A percentile compares a stretch with the other conserved stretches of the same genome.
Conservation (phyloP, 2,797 vertebrate genomes). For the Phaenicophaeus curvirostris region DNA sequence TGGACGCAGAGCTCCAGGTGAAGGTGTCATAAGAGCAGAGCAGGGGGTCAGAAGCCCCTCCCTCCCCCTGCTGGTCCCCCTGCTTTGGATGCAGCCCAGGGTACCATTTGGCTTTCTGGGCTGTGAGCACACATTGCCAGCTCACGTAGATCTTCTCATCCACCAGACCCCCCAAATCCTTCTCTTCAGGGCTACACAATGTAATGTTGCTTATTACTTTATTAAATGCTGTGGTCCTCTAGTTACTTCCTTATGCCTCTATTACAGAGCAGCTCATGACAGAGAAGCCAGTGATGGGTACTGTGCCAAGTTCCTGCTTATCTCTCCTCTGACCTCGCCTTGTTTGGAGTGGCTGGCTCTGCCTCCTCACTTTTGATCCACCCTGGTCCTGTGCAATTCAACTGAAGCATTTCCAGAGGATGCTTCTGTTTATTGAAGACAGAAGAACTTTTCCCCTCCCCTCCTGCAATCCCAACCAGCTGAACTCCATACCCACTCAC, state of each 20-base stretch:
- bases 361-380: background rate
- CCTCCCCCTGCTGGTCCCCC: too few species aligned
- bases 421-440: background rate
- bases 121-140: too few species aligned
- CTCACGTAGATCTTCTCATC: too few species aligned
- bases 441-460: background rate
- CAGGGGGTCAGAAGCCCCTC: too few species aligned
- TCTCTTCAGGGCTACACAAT: too few species aligned
- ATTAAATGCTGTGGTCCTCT: background rate
- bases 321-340: rapidly evolving
- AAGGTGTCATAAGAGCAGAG: too few species aligned
- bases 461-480: rapidly evolving
- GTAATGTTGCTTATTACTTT: background rate
- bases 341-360: background rate
- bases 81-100: too few species aligned
- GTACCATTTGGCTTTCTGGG: too few species aligned
- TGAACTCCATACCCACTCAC: background rate
- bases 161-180: too few species aligned
- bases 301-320: background rate
- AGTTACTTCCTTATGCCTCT: rapidly evolving
- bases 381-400: too few species aligned
- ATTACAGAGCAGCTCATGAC: background rate
- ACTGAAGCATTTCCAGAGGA: background rate
- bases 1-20: too few species aligned
- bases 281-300: background rate